Evolutionary conservation across 2,888 invertebrate genomes (phyloP), one percentile per base, ranked within the genome.

Genomic region (Troilus luridus): DNA sequence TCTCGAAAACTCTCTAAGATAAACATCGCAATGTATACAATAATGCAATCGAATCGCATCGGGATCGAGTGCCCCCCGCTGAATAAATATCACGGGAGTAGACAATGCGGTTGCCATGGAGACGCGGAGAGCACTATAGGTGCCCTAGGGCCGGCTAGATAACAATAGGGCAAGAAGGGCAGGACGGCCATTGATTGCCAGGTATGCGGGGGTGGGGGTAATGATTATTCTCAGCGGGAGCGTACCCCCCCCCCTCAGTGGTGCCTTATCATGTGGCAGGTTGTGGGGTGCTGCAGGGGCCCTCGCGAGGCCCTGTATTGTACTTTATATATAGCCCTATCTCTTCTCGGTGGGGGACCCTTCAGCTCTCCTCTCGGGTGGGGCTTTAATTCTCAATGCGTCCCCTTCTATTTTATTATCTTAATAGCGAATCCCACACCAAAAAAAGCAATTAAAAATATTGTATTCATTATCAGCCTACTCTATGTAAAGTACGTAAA

Each of bases 141-240:
- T 41, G 41, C 41, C 41, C 41, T 41, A 56, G 56, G 85, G 56
- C 56, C n/a, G 56, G 85, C 85, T 85, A 85, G 85, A 56, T 41
- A 85, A 85, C 85, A 85, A 85, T 85, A 85, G 85, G 56, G 72
- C 41, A 41, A 77, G 27, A 41, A 77, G 72, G 56, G 85, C 85
- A 85, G 54, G 85, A 56, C 41, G 56, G 85, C 85, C 85, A 85
- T 85, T 85, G 85, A 85, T 85, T 85, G 56, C 21, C 85, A 85
- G 85, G 85, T 85, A 85, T 85, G 85, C 56, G 85, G 85, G 56
- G 85, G 85, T 54, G 85, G 85, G 85, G 85, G n/a, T 85, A 85
- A 85, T 85, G 85, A 85, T 85, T 85, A 85, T 85, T 85, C 85
- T 58, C 85, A 85, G 85, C 85, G 85, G 85, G 85, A 85, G 85